These are phyloP conservation scores for Brevimyrus niger DNA, from an alignment of 2,113 vertebrate genomes.

Conservation along the genomic window DNA sequence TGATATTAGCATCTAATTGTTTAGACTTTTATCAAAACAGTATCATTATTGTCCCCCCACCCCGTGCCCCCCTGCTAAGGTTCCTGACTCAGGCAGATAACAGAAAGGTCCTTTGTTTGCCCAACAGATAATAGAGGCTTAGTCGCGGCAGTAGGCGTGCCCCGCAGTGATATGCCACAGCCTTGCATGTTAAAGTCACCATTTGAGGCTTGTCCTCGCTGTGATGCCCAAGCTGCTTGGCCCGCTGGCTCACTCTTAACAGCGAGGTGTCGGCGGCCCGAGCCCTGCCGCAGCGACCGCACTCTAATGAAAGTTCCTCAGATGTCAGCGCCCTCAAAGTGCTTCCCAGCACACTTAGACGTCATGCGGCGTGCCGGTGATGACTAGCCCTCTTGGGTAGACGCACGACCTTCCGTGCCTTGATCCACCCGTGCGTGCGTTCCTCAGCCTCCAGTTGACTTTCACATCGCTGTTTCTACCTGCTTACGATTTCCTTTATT, in stretches of 20 bases:
- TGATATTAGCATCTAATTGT: constrained; percentile 10
- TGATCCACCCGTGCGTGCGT: neutral
- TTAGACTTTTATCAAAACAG: neutral
- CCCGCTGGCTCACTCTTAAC: neutral
- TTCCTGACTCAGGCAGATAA: constrained; percentile 20
- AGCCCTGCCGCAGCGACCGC: neutral
- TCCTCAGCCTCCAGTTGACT: neutral
- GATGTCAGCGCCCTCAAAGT: neutral
- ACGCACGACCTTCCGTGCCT: constrained; percentile 4
- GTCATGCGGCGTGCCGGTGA: neutral
- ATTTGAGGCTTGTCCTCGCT: neutral
- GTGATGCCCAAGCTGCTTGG: neutral
- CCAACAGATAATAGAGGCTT: neutral
- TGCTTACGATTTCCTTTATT: constrained; percentile 18
- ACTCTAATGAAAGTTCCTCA: neutral
- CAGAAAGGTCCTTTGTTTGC: constrained; percentile 7
- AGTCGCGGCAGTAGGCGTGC: constrained; percentile 7
- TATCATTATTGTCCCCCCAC: neutral
- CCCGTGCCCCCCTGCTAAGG: neutral
- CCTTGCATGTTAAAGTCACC: neutral
- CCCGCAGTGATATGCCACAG: neutral
- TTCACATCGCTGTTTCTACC: neutral
- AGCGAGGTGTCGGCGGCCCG: neutral
- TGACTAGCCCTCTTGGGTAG: neutral
- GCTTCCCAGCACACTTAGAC: neutral